These are phyloP conservation scores for Unio delphinus DNA, from an alignment of 2,888 invertebrate species.

Conservation along the genomic window DNA sequence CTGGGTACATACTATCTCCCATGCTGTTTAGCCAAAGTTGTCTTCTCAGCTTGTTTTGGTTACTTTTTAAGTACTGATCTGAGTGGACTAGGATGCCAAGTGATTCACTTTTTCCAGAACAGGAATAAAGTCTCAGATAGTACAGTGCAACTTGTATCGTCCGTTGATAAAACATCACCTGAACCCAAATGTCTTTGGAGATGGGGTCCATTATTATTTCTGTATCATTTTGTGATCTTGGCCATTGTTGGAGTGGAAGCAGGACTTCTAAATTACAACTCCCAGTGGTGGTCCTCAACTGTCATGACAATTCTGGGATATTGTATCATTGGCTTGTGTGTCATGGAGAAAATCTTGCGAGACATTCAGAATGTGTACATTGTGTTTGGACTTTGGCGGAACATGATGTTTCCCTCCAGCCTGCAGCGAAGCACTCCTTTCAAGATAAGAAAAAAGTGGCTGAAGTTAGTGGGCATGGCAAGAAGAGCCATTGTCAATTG, in stretches of 20 bases:
- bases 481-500: slow-evolving; percentile 57
- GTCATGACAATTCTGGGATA: slow-evolving; percentile 54
- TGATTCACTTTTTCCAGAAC: slow-evolving; percentile 33
- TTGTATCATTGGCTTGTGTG: slow-evolving; percentile 58
- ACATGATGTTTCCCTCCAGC: slow-evolving; percentile 55
- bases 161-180: slow-evolving; percentile 8
- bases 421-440: slow-evolving; percentile 36
- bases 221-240: slow-evolving; percentile 61
- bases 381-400: slow-evolving; percentile 60
- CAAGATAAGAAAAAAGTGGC: slow-evolving; percentile 38
- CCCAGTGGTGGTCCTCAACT: slow-evolving; percentile 27
- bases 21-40: slow-evolving; percentile 47
- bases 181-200: slow-evolving; percentile 57
- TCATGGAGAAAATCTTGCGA: slow-evolving; percentile 56
- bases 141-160: slow-evolving; percentile 12
- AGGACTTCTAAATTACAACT: slow-evolving; percentile 52
- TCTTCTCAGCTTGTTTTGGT: slow-evolving; percentile 57
- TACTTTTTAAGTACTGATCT: slow-evolving; percentile 65
- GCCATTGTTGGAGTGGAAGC: slow-evolving; percentile 47
- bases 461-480: slow-evolving; percentile 51
- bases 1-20: slow-evolving; percentile 58
- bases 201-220: slow-evolving; percentile 52
- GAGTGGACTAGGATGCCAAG: slow-evolving; percentile 53
- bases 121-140: slow-evolving; percentile 47
- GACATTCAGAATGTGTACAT: slow-evolving; percentile 63